A percentile compares a stretch with the other conserved stretches of the same genome.
Evolutionary conservation across 2,797 vertebrate genomes (phyloP).

Genomic region (Triplophysa bombifrons): DNA sequence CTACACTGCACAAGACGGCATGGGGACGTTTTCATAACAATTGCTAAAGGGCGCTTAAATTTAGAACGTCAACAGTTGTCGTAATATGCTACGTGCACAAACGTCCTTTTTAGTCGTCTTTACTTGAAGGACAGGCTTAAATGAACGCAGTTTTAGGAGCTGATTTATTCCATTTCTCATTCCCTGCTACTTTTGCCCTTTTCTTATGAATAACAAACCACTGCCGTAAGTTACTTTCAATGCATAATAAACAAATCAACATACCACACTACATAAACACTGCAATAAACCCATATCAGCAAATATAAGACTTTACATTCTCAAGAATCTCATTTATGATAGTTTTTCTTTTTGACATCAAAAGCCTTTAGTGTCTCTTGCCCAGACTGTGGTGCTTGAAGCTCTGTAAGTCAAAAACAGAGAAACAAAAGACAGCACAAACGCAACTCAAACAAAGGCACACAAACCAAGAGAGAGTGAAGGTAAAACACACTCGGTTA

Average conservation of each 20-base stretch:
- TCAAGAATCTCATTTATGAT: neutral
- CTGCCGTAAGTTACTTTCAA: neutral
- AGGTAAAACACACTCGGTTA: conserved; percentile 39
- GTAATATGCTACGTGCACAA: too few species aligned
- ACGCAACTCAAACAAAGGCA: conserved; percentile 19
- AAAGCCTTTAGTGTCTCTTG: neutral
- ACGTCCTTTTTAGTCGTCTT: too few species aligned
- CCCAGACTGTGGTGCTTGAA: conserved; percentile 19
- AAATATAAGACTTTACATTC: neutral
- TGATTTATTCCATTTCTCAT: neutral
- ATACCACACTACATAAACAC: neutral
- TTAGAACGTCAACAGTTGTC: too few species aligned
- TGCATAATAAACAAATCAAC: neutral
- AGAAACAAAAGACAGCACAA: neutral
- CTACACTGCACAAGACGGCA: too few species aligned
- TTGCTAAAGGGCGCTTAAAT: too few species aligned
- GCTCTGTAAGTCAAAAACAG: neutral
- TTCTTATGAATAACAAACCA: neutral
- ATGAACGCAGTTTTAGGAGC: conserved; percentile 38
- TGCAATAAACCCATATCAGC: neutral
- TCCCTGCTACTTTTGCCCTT: neutral
- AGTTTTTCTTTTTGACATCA: neutral
- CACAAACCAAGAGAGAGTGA: conserved; percentile 4
- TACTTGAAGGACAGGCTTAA: too few species aligned
- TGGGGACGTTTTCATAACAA: too few species aligned